Percentiles rank a stretch among this genome's conserved stretches.
phyloP scores from a whole-genome alignment of 2,797 vertebrate species.

The Carapus acus region DNA sequence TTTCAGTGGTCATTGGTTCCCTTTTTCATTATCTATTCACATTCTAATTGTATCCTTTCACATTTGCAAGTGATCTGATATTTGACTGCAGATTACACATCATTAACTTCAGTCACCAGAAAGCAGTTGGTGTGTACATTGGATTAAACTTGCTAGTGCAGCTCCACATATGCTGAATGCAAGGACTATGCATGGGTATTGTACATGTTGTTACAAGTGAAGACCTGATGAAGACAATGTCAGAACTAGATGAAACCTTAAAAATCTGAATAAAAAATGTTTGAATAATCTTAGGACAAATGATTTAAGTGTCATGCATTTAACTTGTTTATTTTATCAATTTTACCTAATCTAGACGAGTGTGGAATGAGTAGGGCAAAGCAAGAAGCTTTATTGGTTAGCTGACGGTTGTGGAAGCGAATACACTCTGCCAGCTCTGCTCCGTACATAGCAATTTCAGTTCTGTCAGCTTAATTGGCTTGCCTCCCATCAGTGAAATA shows the following conservation, averaged over 20 bases:
- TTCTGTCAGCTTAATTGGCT: slow-evolving; percentile 74
- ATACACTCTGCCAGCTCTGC: slow-evolving; percentile 51
- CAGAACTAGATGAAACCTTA: slow-evolving; percentile 14
- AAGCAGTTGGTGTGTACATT: slow-evolving; percentile 58
- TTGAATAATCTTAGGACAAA: too few relatives aligned
- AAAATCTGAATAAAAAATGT: too few relatives aligned
- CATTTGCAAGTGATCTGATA: slow-evolving; percentile 47
- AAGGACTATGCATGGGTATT: slow-evolving; percentile 31
- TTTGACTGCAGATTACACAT: slow-evolving; percentile 57
- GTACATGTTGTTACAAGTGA: slow-evolving; percentile 5
- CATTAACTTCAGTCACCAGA: slow-evolving; percentile 62
- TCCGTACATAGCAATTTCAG: slow-evolving; percentile 49
- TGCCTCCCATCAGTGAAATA: slow-evolving; percentile 65
- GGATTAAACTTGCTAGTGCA: slow-evolving; percentile 50
- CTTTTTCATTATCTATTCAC: slow-evolving; percentile 19
- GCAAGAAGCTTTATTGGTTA: slow-evolving; percentile 45
- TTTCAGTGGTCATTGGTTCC: slow-evolving; percentile 20
- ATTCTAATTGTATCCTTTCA: slow-evolving; percentile 37
- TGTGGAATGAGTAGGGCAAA: slow-evolving; percentile 54
- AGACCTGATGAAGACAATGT: slow-evolving; percentile 16
- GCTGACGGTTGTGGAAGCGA: slow-evolving; percentile 40
- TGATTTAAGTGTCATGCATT: too few relatives aligned
- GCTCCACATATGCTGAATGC: slow-evolving; percentile 17
- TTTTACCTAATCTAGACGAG: too few relatives aligned
- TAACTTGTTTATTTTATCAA: too few relatives aligned